Evolutionary conservation across 2,888 invertebrate genomes (phyloP).

Genomic region (Fissipunctia ypsillon): DNA sequence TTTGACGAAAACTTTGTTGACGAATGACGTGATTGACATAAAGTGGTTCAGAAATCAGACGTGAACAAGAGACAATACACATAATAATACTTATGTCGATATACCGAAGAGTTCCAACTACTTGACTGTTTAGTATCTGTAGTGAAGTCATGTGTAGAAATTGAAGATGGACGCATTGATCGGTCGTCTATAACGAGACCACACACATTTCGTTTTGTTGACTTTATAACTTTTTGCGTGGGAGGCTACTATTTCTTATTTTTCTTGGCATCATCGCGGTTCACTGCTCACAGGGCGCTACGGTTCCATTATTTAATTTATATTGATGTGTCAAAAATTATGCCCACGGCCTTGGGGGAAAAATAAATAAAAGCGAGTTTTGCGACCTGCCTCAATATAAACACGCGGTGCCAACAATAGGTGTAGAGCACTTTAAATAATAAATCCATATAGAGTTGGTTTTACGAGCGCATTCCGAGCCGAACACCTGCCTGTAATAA

Average conservation of each 20-base stretch:
- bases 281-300: conserved; percentile 5
- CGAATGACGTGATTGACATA: conserved; percentile 2
- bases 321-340: conserved; percentile 33
- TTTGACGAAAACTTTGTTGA: conserved; percentile 6
- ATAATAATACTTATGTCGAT: too few species aligned
- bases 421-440: conserved; percentile 83
- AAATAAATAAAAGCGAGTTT: conserved; percentile 56
- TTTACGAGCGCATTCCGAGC: conserved; percentile 83
- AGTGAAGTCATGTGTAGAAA: conserved; percentile 10
- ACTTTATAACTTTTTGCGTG: conserved; percentile 15
- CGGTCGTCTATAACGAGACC: conserved; percentile 20
- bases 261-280: conserved; percentile 15
- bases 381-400: conserved; percentile 74
- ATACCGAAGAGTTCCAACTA: conserved; percentile 2
- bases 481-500: conserved; percentile 83
- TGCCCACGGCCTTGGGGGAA: conserved; percentile 37
- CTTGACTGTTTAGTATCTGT: conserved; percentile 3
- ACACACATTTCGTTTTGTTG: conserved; percentile 29
- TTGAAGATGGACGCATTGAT: conserved; percentile 21
- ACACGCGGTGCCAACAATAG: conserved; percentile 78
- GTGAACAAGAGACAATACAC: background rate
- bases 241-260: conserved; percentile 23
- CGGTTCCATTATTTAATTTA: conserved; percentile 22
- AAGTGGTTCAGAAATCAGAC: conserved; percentile 9
- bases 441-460: conserved; percentile 83